Conservation (phyloP, 1,140 invertebrate genomes). For the Eriosoma lanigerum region DNA sequence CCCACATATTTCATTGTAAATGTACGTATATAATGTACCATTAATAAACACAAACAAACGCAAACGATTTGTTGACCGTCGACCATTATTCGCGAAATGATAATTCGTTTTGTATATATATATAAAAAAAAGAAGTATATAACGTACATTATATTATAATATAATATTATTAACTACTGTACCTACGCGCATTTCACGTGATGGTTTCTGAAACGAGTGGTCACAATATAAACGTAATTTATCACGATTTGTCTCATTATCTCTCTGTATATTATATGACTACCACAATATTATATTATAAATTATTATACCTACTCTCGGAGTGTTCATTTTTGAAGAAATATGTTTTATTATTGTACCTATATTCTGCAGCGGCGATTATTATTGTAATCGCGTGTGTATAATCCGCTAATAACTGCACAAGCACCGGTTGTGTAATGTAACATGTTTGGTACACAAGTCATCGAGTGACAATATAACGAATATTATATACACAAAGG, state of each 20-base stretch:
- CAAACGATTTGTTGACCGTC: slow-evolving; percentile 23
- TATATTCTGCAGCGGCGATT: neutral
- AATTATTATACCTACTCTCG: too few species aligned
- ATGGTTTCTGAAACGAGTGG: slow-evolving; percentile 15
- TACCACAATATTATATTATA: neutral
- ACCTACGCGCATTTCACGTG: too few species aligned
- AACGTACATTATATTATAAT: too few species aligned
- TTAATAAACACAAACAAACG: too few species aligned
- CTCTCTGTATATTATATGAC: neutral
- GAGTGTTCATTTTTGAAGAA: slow-evolving; percentile 21
- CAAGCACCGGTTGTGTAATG: too few species aligned
- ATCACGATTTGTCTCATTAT: slow-evolving; percentile 30
- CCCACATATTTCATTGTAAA: neutral
- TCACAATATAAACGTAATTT: slow-evolving; percentile 47
- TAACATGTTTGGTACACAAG: neutral
- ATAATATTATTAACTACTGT: too few species aligned
- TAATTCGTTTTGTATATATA: neutral
- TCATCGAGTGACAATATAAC: slow-evolving; percentile 50
- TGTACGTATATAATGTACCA: neutral
- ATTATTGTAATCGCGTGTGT: slow-evolving; percentile 12
- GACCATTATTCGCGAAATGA: neutral
- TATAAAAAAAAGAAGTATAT: too few species aligned
- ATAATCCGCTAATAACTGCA: slow-evolving; percentile 42
- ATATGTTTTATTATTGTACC: neutral
- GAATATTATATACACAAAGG: slow-evolving; percentile 5